Conservation (phyloP, 2,113 vertebrate species). For the Pachyramphus minor region DNA sequence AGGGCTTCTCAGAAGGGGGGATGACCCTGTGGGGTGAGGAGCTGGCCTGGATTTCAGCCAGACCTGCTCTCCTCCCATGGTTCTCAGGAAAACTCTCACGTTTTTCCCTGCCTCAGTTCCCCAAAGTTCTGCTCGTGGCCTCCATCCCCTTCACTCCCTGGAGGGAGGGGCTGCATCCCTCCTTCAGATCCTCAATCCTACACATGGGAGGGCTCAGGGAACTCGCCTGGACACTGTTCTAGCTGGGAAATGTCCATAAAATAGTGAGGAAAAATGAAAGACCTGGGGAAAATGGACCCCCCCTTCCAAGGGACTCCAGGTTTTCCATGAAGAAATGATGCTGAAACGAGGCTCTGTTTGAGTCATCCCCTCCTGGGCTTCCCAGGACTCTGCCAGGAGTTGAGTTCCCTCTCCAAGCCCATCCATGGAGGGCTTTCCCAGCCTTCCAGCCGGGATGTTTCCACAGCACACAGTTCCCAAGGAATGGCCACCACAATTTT, state of each 20-base stretch:
- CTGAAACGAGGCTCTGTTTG: too few relatives aligned
- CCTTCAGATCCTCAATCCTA: too few relatives aligned
- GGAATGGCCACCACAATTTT: rapidly evolving
- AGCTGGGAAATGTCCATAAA: too few relatives aligned
- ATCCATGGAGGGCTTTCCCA: background rate
- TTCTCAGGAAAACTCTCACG: background rate
- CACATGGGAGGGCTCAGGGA: too few relatives aligned
- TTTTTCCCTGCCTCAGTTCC: background rate
- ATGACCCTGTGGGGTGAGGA: background rate
- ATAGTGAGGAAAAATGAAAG: too few relatives aligned
- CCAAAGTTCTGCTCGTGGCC: too few relatives aligned
- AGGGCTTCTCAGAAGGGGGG: background rate
- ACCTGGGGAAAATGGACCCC: too few relatives aligned
- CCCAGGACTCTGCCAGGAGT: background rate
- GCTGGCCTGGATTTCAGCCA: background rate
- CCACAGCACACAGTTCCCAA: background rate
- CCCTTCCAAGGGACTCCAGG: background rate
- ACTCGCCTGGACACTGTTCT: too few relatives aligned
- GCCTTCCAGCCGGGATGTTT: rapidly evolving
- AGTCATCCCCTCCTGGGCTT: background rate
- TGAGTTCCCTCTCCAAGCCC: background rate
- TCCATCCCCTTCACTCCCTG: too few relatives aligned
- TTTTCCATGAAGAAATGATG: background rate
- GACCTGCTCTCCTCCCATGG: background rate
- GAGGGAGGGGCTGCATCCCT: too few relatives aligned